phyloP scores from a whole-genome alignment of 2,888 invertebrate genomes.

The Apodemia hepburni region DNA sequence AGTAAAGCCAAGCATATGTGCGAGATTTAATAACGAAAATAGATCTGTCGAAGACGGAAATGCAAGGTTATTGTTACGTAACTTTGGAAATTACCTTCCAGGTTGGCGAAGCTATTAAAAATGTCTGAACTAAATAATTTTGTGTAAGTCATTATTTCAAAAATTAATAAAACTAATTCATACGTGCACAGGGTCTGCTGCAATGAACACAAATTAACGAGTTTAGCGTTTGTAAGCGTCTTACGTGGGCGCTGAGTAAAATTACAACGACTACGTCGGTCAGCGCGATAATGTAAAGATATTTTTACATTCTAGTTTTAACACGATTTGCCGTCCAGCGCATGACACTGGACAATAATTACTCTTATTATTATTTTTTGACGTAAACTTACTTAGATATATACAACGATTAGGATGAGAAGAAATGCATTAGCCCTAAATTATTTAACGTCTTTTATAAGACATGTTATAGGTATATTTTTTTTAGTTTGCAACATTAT shows the following conservation, averaged over 20 bases:
- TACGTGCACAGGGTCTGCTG: constrained; percentile 34
- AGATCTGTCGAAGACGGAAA: constrained; percentile 13
- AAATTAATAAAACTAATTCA: constrained; percentile 31
- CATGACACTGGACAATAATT: background rate
- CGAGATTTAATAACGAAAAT: constrained; percentile 8
- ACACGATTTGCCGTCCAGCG: background rate
- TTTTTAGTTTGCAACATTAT: too few relatives aligned
- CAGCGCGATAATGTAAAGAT: constrained; percentile 15
- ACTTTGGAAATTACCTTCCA: constrained; percentile 33
- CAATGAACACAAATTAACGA: constrained; percentile 35
- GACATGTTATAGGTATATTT: too few relatives aligned
- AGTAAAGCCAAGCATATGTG: constrained; percentile 8
- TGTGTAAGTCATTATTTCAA: constrained; percentile 31
- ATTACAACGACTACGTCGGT: constrained; percentile 25
- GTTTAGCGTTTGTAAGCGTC: constrained; percentile 27
- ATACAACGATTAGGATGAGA: background rate
- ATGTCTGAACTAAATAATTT: constrained; percentile 30
- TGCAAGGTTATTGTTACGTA: constrained; percentile 25
- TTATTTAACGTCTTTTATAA: too few relatives aligned
- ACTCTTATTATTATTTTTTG: background rate
- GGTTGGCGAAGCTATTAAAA: constrained; percentile 31
- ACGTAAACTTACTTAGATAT: background rate
- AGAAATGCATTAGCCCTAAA: too few relatives aligned
- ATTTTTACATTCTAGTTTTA: constrained; percentile 10
- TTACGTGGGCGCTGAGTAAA: constrained; percentile 31